Conservation (phyloP, 2,113 vertebrate species). For the Hymenochirus boettgeri region DNA sequence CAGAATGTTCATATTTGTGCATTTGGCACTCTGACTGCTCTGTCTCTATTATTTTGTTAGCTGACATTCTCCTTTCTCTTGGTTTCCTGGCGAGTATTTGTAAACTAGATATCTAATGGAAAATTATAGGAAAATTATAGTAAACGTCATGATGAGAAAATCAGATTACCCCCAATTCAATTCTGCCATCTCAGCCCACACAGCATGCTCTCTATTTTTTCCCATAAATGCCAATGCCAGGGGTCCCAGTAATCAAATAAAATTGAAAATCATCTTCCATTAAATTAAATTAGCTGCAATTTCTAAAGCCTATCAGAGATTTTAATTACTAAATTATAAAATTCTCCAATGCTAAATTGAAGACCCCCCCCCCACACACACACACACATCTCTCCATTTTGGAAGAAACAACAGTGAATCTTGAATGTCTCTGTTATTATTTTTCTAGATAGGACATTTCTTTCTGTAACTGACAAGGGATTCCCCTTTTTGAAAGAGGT, state of each 20-base stretch:
- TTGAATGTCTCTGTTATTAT: conserved; percentile 53
- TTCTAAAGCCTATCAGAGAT: conserved; percentile 99
- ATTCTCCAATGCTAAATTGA: conserved; percentile 99
- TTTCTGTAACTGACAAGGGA: background rate
- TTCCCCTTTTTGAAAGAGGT: background rate
- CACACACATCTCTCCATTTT: conserved; percentile 91
- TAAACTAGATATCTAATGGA: conserved; percentile 99
- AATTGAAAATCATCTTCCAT: conserved; percentile 99
- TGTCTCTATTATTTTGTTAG: conserved; percentile 97
- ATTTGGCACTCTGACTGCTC: conserved; percentile 70
- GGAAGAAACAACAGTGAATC: conserved; percentile 70
- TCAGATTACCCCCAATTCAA: conserved; percentile 99
- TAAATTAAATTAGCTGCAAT: conserved; percentile 99
- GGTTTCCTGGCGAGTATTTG: conserved; percentile 99
- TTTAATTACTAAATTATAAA: conserved; percentile 99
- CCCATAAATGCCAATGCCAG: conserved; percentile 99
- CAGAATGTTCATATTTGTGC: conserved; percentile 65
- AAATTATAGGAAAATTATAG: conserved; percentile 99
- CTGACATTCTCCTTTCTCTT: conserved; percentile 97
- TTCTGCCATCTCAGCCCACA: conserved; percentile 99
- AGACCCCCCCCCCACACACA: conserved; percentile 89
- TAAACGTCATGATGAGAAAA: conserved; percentile 99
- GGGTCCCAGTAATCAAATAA: conserved; percentile 99
- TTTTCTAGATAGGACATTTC: conserved; percentile 7
- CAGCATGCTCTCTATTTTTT: conserved; percentile 99